Conservation (phyloP, 2,113 vertebrate genomes). For the Ophthalmotilapia sp. region DNA sequence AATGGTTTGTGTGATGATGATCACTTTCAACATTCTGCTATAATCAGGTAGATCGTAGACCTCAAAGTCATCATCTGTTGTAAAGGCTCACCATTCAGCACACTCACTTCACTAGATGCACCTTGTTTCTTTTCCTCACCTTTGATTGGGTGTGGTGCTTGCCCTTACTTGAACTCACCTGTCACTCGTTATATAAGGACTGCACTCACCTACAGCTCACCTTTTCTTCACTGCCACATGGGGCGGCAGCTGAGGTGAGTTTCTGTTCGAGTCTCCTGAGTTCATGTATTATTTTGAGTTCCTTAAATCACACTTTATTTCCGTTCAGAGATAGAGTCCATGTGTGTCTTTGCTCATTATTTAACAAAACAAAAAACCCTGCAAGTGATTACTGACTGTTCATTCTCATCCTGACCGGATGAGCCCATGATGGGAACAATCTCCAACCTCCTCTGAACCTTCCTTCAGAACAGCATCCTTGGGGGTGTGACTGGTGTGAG, state of each 20-base stretch:
- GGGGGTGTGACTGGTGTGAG: accelerated
- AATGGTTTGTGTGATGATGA: not conserved
- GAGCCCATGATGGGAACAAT: not conserved
- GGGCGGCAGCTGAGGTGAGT: not conserved
- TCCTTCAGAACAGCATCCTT: not conserved
- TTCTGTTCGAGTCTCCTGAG: not conserved
- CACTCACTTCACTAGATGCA: not conserved
- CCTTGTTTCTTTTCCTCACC: not conserved
- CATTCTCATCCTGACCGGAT: not conserved
- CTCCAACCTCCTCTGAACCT: not conserved
- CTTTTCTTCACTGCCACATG: not conserved
- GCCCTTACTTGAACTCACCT: not conserved
- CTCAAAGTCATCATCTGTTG: not conserved
- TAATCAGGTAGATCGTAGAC: not conserved
- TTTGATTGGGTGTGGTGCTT: not conserved
- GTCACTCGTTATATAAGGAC: not conserved
- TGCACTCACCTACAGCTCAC: not conserved
- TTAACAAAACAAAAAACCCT: not conserved
- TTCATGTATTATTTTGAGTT: not conserved
- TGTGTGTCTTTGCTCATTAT: not conserved
- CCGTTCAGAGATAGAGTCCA: not conserved
- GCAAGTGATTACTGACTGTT: not conserved
- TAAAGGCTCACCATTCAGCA: not conserved
- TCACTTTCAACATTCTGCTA: not conserved
- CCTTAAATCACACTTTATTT: not conserved